phyloP scores from a whole-genome alignment of 1,140 invertebrate genomes.

The Zaprionus kolodkinae region DNA sequence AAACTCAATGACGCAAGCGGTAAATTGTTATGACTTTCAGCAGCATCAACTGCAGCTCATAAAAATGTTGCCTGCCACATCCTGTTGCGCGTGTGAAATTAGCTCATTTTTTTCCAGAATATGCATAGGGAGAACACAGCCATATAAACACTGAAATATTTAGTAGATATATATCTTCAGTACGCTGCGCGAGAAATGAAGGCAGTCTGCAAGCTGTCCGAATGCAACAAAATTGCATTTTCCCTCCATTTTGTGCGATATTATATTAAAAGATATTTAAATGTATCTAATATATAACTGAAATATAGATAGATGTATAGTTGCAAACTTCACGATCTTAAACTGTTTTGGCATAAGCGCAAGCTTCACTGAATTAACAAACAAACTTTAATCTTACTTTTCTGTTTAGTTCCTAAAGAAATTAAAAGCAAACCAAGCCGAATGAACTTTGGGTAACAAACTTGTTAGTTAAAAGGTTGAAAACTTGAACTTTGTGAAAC shows the following conservation, averaged over 20 bases:
- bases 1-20: conserved; percentile 57
- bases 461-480: background rate
- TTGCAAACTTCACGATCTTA: no score
- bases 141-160: background rate
- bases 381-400: background rate
- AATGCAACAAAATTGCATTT: background rate
- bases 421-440: no score
- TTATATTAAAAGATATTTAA: background rate
- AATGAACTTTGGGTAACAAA: background rate
- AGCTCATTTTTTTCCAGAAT: conserved; percentile 35
- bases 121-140: conserved; percentile 4
- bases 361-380: background rate
- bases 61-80: conserved; percentile 38
- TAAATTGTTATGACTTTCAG: conserved; percentile 67
- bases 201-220: background rate
- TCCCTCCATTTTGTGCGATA: background rate
- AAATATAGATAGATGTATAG: no score
- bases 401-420: background rate
- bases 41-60: conserved; percentile 50
- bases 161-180: background rate
- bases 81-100: conserved; percentile 10
- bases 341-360: no score
- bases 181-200: background rate
- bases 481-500: background rate
- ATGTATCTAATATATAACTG: no score